These are phyloP conservation scores for Parascotia fuliginaria DNA, from an alignment of 2,888 invertebrate genomes.

Conservation along the genomic window DNA sequence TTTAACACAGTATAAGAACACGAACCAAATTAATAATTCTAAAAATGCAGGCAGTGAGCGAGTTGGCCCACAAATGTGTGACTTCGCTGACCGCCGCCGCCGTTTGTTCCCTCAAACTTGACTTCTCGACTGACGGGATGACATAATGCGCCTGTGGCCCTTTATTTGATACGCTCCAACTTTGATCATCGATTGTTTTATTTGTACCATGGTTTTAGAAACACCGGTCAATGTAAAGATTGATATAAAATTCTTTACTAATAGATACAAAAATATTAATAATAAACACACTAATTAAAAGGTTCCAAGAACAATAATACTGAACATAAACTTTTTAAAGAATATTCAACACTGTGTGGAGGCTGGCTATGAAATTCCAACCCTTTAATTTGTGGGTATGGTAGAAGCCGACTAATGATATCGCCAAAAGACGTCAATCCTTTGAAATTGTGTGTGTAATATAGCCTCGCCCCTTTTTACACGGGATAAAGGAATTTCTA, in stretches of 20 bases:
- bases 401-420: too few relatives aligned
- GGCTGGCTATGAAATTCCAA: too few relatives aligned
- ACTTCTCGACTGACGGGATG: conserved; percentile 43
- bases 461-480: too few relatives aligned
- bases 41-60: conserved; percentile 76
- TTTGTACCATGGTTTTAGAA: conserved; percentile 4
- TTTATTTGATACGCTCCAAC: conserved; percentile 47
- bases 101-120: conserved; percentile 6
- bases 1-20: conserved; percentile 79
- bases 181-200: conserved; percentile 33
- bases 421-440: too few relatives aligned
- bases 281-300: not conserved
- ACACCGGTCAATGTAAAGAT: not conserved
- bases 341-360: too few relatives aligned
- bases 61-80: conserved; percentile 65
- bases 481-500: too few relatives aligned
- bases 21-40: conserved; percentile 81
- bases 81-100: conserved; percentile 44
- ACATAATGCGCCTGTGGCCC: conserved; percentile 57
- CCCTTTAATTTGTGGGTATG: too few relatives aligned
- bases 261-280: not conserved
- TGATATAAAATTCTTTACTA: too few relatives aligned
- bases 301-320: too few relatives aligned
- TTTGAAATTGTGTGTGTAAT: too few relatives aligned
- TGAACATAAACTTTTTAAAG: too few relatives aligned